Conservation (phyloP, 1,140 invertebrate genomes). For the Elymnias hypermnestra region DNA sequence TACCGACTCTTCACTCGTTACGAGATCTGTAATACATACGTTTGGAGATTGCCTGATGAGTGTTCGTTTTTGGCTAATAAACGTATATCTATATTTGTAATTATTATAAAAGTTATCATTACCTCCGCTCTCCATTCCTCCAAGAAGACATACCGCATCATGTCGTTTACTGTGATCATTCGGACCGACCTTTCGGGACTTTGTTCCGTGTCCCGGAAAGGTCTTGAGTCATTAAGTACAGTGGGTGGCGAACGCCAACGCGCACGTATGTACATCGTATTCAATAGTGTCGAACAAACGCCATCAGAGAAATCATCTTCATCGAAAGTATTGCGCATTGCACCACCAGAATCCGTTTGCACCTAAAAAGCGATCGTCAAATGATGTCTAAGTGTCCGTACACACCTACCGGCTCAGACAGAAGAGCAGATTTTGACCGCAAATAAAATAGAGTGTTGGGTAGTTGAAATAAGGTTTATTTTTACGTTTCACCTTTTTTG, state of each 20-base stretch:
- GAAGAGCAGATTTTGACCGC: no score
- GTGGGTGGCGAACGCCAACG: constrained; percentile 65
- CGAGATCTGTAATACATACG: no score
- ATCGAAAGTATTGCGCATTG: constrained; percentile 55
- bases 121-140: constrained; percentile 61
- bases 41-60: no score
- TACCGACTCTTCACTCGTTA: no score
- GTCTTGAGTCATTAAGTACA: constrained; percentile 53
- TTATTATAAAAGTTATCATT: background rate
- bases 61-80: no score
- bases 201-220: constrained; percentile 37
- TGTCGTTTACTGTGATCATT: constrained; percentile 65
- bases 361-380: constrained; percentile 39
- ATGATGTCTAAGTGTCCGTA: no score
- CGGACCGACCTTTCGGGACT: constrained; percentile 27
- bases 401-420: no score
- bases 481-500: no score
- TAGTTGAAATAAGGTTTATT: no score
- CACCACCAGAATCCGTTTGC: constrained; percentile 47
- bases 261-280: constrained; percentile 89
- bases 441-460: no score
- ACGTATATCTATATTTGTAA: no score
- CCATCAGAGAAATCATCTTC: constrained; percentile 45
- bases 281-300: constrained; percentile 79
- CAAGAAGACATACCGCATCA: constrained; percentile 56